Evolutionary conservation across 1,140 invertebrate genomes (phyloP), one percentile per base, ranked within the genome.

Genomic region (Campoletis sonorensis): DNA sequence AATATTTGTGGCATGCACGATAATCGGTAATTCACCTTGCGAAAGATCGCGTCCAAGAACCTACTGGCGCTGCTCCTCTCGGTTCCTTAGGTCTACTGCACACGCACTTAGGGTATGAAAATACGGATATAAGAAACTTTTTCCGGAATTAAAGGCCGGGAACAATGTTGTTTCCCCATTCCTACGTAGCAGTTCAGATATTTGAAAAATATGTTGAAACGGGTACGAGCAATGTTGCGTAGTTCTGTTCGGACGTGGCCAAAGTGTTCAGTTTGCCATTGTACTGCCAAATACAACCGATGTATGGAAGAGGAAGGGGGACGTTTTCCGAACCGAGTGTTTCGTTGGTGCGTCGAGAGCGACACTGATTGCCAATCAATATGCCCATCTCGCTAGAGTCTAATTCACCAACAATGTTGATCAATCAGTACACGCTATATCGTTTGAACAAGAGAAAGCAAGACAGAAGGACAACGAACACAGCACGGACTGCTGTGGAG

Each of bases 331-430:
- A 77, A 82, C 85, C 81, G 84, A 51, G 85, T 86, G 83, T 82
- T 88, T 88, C 87, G 87, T 88, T 87, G 87, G 83, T 67, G 76
- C n/a, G 83, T 83, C 82, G 83, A 80, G 88, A 87, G 87, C 89
- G 88, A 90, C 90, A 91, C 89, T 92, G 90, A 91, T 92, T 92
- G 90, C 88, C 90, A 91, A 92, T 92, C 90, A 91, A 92, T 92
- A 90, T 92, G 90, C 88, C 89, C 89, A 91, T 92, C 90, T 92
- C 89, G 89, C 89, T 85, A 85, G 86, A 90, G 86, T 92, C 89
- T 91, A 91, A 92, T 92, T 92, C 90, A 87, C 87, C 89, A 88
- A 90, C 89, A 90, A 89, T 91, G 90, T 92, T 92, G 90, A 91
- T 91, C 90, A 91, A 92, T 92, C 90, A 90, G 87, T 86, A 87